Evolutionary conservation across 2,113 vertebrate genomes (phyloP).

Genomic region (Hydropotes inermis): DNA sequence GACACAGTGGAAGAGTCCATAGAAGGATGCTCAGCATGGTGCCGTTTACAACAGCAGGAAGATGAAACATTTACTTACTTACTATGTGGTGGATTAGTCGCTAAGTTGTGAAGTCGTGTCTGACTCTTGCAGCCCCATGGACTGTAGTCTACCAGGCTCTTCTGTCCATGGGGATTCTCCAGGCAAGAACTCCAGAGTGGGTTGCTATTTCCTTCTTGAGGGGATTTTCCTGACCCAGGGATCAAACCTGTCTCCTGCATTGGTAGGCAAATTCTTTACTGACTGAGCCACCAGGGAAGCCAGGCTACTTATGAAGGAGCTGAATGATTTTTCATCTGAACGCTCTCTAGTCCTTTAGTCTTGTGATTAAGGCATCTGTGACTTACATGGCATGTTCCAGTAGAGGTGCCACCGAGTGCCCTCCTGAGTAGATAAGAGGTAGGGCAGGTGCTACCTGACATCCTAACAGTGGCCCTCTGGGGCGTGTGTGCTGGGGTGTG

Average conservation of each 20-base stretch:
- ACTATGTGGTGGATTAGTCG: not conserved
- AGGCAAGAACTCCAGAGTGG: not conserved
- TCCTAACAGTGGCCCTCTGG: not conserved
- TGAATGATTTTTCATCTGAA: not conserved
- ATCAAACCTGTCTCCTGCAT: not conserved
- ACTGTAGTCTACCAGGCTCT: not conserved
- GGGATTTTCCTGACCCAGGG: not conserved
- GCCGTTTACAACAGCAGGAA: not conserved
- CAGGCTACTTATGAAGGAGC: not conserved
- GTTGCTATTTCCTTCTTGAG: not conserved
- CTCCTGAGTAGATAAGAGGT: rapidly evolving
- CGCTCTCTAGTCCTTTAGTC: not conserved
- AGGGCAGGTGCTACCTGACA: not conserved
- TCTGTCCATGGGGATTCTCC: not conserved
- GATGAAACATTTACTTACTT: not conserved
- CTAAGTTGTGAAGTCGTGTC: not conserved
- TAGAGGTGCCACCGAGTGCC: not conserved
- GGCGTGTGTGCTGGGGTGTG: not conserved
- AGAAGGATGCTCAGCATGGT: not conserved
- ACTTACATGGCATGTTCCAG: not conserved
- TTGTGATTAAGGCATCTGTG: not conserved
- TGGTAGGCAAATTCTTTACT: not conserved
- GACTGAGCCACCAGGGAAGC: not conserved
- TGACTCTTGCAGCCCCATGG: not conserved
- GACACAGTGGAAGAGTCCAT: not conserved